These are phyloP conservation scores for Eupithecia exiguata DNA, from an alignment of 2,888 invertebrate species.

Conservation along the genomic window DNA sequence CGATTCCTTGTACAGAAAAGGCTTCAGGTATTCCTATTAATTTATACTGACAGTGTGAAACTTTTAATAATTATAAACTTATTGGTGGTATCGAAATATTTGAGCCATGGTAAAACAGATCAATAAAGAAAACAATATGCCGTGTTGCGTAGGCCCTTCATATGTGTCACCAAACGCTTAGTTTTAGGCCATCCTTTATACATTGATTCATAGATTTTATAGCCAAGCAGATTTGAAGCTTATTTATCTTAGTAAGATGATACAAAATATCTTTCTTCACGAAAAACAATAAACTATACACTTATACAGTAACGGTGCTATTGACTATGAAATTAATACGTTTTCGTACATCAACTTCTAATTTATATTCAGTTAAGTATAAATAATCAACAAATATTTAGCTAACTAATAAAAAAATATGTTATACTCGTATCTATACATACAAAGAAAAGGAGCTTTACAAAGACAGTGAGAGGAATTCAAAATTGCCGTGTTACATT, in stretches of 20 bases:
- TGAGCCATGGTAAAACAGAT: conserved; percentile 35
- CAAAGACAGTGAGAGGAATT: conserved; percentile 19
- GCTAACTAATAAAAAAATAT: conserved; percentile 9
- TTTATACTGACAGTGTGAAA: neutral
- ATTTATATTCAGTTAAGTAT: neutral
- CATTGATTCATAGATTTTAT: conserved; percentile 37
- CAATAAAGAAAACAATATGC: conserved; percentile 48
- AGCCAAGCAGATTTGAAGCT: conserved; percentile 41
- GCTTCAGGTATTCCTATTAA: neutral
- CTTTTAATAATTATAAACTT: neutral
- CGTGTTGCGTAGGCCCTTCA: conserved; percentile 57
- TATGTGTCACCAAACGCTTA: conserved; percentile 49
- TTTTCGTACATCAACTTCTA: conserved; percentile 5
- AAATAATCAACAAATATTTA: conserved; percentile 3
- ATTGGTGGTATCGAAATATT: neutral
- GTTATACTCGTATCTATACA: neutral
- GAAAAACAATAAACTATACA: conserved; percentile 21
- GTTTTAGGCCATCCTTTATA: conserved; percentile 57
- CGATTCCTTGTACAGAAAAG: neutral
- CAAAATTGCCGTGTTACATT: conserved; percentile 16
- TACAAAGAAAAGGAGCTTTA: neutral
- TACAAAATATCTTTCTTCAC: conserved; percentile 20
- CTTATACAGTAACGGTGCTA: conserved; percentile 21
- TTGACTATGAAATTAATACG: conserved; percentile 1
- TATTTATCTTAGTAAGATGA: conserved; percentile 30